Percentiles rank a stretch among this genome's conserved stretches.
phyloP scores from a whole-genome alignment of 2,888 invertebrate genomes.

The Habrosyne pyritoides region DNA sequence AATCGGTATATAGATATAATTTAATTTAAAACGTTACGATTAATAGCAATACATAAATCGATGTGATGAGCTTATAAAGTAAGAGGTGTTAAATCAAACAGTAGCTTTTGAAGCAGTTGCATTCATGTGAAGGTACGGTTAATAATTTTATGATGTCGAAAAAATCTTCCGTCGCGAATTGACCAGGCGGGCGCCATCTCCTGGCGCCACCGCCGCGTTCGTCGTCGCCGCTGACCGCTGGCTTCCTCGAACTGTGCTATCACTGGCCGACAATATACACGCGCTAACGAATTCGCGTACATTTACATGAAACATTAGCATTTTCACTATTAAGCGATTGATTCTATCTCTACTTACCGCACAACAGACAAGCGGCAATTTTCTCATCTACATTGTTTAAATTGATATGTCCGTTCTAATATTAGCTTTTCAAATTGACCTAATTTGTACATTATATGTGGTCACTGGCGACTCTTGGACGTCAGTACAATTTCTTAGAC shows the following conservation, averaged over 20 bases:
- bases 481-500: background rate
- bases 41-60: background rate
- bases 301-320: slow-evolving; percentile 33
- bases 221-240: slow-evolving; percentile 57
- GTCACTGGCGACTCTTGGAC: background rate
- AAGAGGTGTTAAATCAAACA: slow-evolving; percentile 29
- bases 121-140: slow-evolving; percentile 46
- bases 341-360: background rate
- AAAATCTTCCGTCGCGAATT: slow-evolving; percentile 56
- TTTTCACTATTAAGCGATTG: slow-evolving; percentile 10
- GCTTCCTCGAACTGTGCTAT: slow-evolving; percentile 73
- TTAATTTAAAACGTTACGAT: no score
- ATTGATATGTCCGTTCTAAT: background rate
- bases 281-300: slow-evolving; percentile 44
- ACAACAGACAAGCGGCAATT: background rate
- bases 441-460: background rate
- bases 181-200: slow-evolving; percentile 62
- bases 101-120: slow-evolving; percentile 33
- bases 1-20: no score
- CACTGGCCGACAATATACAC: slow-evolving; percentile 59
- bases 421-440: background rate
- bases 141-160: slow-evolving; percentile 60
- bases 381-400: background rate
- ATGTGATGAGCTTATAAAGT: background rate
- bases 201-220: slow-evolving; percentile 64